Evolutionary conservation across 2,113 vertebrate genomes (phyloP).

Genomic region (Ctenodactylus gundi): DNA sequence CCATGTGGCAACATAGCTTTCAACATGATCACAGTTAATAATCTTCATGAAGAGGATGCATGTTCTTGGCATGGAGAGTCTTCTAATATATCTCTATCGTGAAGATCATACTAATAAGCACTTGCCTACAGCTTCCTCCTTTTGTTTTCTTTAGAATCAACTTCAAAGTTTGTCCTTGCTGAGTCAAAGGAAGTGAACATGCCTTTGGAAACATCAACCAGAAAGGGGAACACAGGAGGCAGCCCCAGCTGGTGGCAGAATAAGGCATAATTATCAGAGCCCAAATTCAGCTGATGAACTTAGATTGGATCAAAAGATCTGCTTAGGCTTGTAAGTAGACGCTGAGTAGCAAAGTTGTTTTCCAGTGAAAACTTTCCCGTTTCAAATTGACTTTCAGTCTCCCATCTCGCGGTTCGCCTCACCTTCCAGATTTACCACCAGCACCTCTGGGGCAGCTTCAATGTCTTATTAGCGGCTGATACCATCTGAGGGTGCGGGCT

Average conservation of each 20-base stretch:
- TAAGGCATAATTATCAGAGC: background rate
- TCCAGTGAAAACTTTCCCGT: constrained; percentile 10
- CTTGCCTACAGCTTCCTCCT: background rate
- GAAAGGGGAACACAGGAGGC: background rate
- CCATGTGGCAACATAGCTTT: background rate
- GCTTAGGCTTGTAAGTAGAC: background rate
- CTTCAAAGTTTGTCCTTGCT: constrained; percentile 19
- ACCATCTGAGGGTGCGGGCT: background rate
- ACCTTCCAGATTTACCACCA: background rate
- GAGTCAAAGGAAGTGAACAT: background rate
- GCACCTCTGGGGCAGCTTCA: background rate
- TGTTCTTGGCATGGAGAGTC: background rate
- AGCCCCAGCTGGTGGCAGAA: background rate
- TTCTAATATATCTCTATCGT: background rate
- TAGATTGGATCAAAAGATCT: constrained; percentile 4
- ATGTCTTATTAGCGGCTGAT: background rate
- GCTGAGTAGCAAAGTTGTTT: constrained; percentile 29
- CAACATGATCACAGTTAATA: background rate
- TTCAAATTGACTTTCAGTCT: constrained; percentile 24
- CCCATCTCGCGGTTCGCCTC: background rate
- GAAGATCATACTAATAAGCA: background rate
- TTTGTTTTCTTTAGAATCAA: background rate
- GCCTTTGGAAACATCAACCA: background rate
- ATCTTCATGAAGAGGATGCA: background rate
- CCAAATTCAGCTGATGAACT: background rate